These are phyloP conservation scores for Nymphalis io DNA, from an alignment of 1,140 invertebrate genomes.

Conservation along the genomic window DNA sequence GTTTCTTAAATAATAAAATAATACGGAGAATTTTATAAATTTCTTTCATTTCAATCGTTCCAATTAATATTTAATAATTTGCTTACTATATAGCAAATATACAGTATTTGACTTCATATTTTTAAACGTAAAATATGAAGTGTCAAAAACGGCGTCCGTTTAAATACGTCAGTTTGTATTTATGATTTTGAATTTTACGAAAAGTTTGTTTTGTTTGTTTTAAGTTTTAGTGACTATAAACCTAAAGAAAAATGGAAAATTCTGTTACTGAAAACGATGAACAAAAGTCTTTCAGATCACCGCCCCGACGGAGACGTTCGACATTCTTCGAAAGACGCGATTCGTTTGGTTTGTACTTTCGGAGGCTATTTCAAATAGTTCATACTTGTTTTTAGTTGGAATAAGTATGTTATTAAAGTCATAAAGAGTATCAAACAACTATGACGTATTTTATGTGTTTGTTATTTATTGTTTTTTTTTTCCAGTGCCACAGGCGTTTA, in stretches of 20 bases:
- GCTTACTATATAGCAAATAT: too few species aligned
- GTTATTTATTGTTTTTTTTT: conserved; percentile 25
- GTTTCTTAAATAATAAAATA: too few species aligned
- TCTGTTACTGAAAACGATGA: conserved; percentile 52
- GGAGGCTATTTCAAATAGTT: too few species aligned
- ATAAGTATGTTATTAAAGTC: not conserved
- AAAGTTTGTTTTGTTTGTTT: conserved; percentile 10
- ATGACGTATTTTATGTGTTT: too few species aligned
- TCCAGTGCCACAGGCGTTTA: conserved; percentile 52
- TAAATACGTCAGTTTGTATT: conserved; percentile 44
- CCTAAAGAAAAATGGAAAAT: conserved; percentile 55
- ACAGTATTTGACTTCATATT: not conserved
- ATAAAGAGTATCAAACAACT: not conserved
- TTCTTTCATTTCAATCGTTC: too few species aligned
- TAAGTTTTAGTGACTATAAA: conserved; percentile 26
- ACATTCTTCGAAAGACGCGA: conserved; percentile 71
- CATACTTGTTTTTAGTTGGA: too few species aligned
- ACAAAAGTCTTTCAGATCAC: conserved; percentile 58
- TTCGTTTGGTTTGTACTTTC: conserved; percentile 53
- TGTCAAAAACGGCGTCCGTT: conserved; percentile 46
- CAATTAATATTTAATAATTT: too few species aligned
- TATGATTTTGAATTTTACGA: conserved; percentile 32
- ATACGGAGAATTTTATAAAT: too few species aligned
- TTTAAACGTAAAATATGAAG: not conserved
- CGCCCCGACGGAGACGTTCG: conserved; percentile 64